Conservation (phyloP, 2,888 invertebrate species). For the Tortrix viridana region DNA sequence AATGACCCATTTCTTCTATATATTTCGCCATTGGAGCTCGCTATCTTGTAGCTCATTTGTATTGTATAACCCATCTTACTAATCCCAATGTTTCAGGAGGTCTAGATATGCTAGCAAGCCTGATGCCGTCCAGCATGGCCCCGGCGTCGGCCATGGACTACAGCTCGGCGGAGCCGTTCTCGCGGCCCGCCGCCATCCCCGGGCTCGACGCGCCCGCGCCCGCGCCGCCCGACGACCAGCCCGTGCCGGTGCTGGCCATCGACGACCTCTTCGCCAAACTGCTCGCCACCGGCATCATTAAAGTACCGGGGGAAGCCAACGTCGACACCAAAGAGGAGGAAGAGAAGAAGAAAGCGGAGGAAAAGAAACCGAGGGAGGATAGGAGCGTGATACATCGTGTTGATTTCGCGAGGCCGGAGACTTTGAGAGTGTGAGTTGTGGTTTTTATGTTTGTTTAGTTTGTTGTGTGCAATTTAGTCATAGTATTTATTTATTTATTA, state of each 20-base stretch:
- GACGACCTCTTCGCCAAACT: slow-evolving; percentile 94
- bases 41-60: no score
- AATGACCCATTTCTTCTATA: no score
- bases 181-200: slow-evolving; percentile 64
- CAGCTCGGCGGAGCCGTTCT: slow-evolving; percentile 77
- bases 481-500: no score
- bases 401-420: slow-evolving; percentile 87
- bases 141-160: slow-evolving; percentile 84
- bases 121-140: slow-evolving; percentile 85
- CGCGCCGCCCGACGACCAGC: slow-evolving; percentile 44
- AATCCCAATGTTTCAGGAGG: slow-evolving; percentile 76
- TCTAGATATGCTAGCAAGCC: slow-evolving; percentile 87
- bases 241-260: slow-evolving; percentile 65
- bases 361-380: slow-evolving; percentile 60
- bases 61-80: no score
- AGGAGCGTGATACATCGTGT: slow-evolving; percentile 84
- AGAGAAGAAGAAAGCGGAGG: slow-evolving; percentile 50
- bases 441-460: no score
- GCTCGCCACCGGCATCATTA: slow-evolving; percentile 88
- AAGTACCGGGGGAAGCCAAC: slow-evolving; percentile 41
- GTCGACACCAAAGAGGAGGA: slow-evolving; percentile 45
- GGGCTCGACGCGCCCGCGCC: slow-evolving; percentile 58
- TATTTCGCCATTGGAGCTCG: no score
- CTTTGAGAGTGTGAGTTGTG: slow-evolving; percentile 85
- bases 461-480: no score